Conservation (phyloP, 2,113 vertebrate species). For the Ovis canadensis region DNA sequence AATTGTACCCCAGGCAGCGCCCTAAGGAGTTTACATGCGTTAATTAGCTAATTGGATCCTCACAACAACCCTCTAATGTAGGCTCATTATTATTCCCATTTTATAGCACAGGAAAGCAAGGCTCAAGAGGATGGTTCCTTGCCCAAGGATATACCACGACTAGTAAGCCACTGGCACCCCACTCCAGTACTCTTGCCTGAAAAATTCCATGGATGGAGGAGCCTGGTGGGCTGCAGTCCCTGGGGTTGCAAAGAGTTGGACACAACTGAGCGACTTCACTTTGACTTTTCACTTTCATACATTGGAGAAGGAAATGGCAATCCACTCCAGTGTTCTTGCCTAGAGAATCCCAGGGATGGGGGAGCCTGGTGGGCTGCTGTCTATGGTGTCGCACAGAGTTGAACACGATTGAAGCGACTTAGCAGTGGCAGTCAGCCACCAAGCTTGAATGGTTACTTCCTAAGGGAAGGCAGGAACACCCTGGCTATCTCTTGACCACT, state of each 20-base stretch:
- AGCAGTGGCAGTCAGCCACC: not conserved
- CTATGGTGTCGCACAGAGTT: no score
- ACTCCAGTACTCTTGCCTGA: no score
- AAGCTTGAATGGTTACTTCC: not conserved
- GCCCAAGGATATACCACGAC: not conserved
- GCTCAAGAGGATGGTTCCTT: not conserved
- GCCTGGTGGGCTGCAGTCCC: no score
- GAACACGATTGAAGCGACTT: no score
- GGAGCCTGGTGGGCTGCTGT: no score
- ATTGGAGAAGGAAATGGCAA: no score
- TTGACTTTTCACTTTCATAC: no score
- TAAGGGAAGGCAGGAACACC: not conserved
- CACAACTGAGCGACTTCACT: no score
- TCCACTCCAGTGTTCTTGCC: no score
- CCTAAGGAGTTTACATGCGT: not conserved
- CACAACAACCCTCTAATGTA: not conserved
- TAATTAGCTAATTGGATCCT: conserved; percentile 8
- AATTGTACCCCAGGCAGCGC: not conserved
- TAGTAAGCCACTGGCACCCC: not conserved
- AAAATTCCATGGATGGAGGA: no score
- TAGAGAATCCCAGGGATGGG: no score
- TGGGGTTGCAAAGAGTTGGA: no score
- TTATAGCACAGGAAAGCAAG: not conserved
- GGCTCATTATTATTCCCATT: not conserved
- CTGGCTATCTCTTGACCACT: not conserved